Evolutionary conservation across 2,113 vertebrate genomes (phyloP), one percentile per base, ranked within the genome.

Genomic region (Anarrhichthys ocellatus): DNA sequence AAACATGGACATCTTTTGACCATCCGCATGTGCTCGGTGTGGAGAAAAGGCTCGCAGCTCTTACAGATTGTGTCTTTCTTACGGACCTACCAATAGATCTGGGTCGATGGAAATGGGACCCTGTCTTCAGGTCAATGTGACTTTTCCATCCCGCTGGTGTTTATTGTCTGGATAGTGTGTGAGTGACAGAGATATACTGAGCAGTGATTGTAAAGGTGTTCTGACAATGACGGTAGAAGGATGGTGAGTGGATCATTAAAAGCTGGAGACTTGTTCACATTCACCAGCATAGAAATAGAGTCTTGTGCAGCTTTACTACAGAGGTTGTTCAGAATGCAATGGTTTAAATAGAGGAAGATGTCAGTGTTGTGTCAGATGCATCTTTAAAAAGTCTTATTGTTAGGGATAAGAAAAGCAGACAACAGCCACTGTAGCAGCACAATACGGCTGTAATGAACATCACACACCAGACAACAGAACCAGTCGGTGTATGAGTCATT

Each of bases 31-130:
- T 5, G 27, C 36, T 32, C 36, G 9, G 24, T 15, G 59, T n/a
- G 9, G 5, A 48, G 65, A 58, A 65, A 18, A 56, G 52, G 3
- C 68, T 81, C 10, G 1, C 44, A 46, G 58, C 34, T 65, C 34
- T 8, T 4, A 38, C 59, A 34, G 76, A 44, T 70, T 73, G 64
- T 73, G 14, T 54, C 24, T 63, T 56, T 76, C 63, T 69, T 66
- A 70, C 22, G 46, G 44, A 70, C 6, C 68, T 44, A 82, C 72
- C 48, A 61, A 34, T 58, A 54, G 68, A 87, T 82, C 66, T 82
- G 52, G 77, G 76, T 38, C 32, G 4, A 61, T 76, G 80, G 88
- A 78, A 91, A 90, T 5, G 50, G 42, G 82, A 87, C 59, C 66
- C 82, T 48, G 54, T 22, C 15, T 32, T 68, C 32, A 44, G 71